Conservation (phyloP, 2,797 vertebrate species). For the Siniperca undulata region DNA sequence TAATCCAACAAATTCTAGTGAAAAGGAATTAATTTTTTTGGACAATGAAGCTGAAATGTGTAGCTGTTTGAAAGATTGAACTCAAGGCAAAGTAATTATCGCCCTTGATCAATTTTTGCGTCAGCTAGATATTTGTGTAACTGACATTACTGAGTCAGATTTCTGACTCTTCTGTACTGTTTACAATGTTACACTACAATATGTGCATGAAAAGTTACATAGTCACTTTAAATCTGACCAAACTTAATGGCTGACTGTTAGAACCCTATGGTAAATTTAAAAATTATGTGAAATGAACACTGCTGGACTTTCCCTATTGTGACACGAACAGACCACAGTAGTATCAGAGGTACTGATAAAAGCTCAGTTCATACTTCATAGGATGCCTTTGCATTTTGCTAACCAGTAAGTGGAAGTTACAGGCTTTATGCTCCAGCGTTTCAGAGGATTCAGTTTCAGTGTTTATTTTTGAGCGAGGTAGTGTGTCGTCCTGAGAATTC, state of each 20-base stretch:
- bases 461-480: constrained; percentile 75
- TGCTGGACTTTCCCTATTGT: background rate
- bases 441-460: constrained; percentile 68
- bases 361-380: background rate
- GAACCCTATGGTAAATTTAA: background rate
- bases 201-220: background rate
- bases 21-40: background rate
- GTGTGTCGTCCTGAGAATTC: constrained; percentile 76
- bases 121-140: background rate
- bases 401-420: constrained; percentile 4
- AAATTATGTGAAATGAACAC: background rate
- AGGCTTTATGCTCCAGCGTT: constrained; percentile 34
- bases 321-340: background rate
- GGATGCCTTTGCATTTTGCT: constrained; percentile 16
- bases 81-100: background rate
- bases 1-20: background rate
- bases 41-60: background rate
- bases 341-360: background rate
- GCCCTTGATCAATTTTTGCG: background rate
- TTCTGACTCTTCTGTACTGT: too few species aligned
- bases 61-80: background rate
- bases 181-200: background rate
- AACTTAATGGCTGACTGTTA: background rate
- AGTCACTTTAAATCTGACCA: background rate
- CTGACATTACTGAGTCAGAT: too few species aligned